A percentile compares a stretch with the other conserved stretches of the same genome.
Evolutionary conservation across 2,113 vertebrate species (phyloP).

Genomic region (Emydura subglobosa): DNA sequence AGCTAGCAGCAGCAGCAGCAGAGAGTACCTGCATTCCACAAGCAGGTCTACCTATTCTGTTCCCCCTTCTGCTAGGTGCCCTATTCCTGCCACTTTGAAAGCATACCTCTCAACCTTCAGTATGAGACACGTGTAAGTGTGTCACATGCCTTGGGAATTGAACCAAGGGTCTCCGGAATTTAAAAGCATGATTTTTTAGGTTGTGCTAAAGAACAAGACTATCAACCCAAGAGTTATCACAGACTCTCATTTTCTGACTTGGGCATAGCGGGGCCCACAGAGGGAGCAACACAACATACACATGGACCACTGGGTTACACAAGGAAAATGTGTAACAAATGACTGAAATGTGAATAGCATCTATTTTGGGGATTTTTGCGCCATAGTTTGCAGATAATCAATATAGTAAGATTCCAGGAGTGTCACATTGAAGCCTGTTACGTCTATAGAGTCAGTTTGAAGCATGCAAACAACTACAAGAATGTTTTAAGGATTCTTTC

Average conservation of each 20-base stretch:
- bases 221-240: neutral
- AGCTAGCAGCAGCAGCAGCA: neutral
- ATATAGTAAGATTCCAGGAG: neutral
- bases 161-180: neutral
- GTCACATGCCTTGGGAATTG: neutral
- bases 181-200: neutral
- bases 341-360: no score
- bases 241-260: neutral
- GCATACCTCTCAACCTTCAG: neutral
- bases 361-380: neutral
- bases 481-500: neutral
- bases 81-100: neutral
- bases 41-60: neutral
- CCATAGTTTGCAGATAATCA: neutral
- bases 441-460: neutral
- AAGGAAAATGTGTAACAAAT: neutral
- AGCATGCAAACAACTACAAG: neutral
- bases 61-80: neutral
- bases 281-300: neutral
- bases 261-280: neutral
- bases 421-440: neutral
- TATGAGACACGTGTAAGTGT: neutral
- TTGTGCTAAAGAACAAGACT: neutral
- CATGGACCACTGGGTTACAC: neutral
- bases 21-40: neutral